Evolutionary conservation across 2,888 invertebrate species (phyloP).

Genomic region (Sthenelais limicola): DNA sequence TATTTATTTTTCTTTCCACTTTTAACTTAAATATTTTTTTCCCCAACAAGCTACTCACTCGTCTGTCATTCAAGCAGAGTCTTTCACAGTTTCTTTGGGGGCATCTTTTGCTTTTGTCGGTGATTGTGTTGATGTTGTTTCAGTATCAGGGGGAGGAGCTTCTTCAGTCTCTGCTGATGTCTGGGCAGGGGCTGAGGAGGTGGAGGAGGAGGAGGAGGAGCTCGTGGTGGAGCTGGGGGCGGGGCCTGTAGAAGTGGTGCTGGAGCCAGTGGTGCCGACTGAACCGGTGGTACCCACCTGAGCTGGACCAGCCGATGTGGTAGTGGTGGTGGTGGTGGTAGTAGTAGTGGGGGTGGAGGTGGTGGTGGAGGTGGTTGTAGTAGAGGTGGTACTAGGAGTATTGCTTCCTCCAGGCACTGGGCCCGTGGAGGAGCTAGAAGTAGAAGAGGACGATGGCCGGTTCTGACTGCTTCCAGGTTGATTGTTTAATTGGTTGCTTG

Average conservation of each 20-base stretch:
- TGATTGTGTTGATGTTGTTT: not conserved
- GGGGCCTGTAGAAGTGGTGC: not conserved
- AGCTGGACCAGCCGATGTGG: not conserved
- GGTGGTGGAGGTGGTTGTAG: not conserved
- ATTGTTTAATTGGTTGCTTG: slow-evolving; percentile 24
- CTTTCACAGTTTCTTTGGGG: slow-evolving; percentile 12
- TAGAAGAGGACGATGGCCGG: not conserved
- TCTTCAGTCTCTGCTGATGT: too few relatives aligned
- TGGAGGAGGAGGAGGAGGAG: not conserved
- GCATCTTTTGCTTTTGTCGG: not conserved
- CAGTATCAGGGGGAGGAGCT: too few relatives aligned
- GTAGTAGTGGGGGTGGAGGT: slow-evolving; percentile 15
- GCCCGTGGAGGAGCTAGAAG: not conserved
- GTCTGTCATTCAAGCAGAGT: slow-evolving; percentile 1
- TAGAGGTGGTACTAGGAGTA: not conserved
- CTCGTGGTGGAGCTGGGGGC: not conserved
- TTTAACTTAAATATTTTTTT: not conserved
- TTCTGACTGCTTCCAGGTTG: slow-evolving; percentile 6
- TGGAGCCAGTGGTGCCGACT: not conserved
- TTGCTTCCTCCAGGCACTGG: not conserved
- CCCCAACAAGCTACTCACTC: not conserved
- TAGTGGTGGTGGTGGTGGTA: not conserved
- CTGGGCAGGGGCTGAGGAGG: not conserved
- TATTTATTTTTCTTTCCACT: not conserved
- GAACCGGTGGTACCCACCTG: not conserved